Evolutionary conservation across 2,113 vertebrate species (phyloP), one percentile per base, ranked within the genome.

Genomic region (Eulemur rufifrons): DNA sequence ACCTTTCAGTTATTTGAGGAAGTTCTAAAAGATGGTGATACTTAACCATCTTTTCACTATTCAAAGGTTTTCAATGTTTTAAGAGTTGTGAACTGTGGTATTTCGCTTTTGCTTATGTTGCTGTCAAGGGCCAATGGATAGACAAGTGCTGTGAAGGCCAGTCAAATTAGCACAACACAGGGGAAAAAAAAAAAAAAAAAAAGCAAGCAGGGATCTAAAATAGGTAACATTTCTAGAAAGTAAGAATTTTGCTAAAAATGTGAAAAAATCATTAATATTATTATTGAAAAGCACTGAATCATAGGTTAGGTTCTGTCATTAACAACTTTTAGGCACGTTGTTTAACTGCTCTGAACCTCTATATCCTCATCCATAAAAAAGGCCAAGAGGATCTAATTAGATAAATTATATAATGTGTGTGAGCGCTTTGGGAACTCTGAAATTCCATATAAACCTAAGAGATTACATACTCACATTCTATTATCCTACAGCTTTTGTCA

Each of bases 1-100:
- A 54, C 42, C 84, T 95, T 93, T 92, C 84, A 86, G 78, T 95
- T 86, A 89, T 74, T 27, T 64, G 68, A 93, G 45, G 39, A 78
- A 64, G 32, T 74, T 83, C 42, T 76, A 89, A 59, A 87, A 25
- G 39, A 47, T 21, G 50, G 87, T 77, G 52, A 95, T 52, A 76
- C 47, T 88, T 91, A 64, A 89, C 52, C 54, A 59, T 81, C 71
- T 91, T 91, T 89, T 76, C 66, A 59, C 86, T 89, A 32, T 73
- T 96, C 39, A 66, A 23, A 71, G 11, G 47, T 85, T 82, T 93
- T 92, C 84, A 82, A 10, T n/a, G 47, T 83, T 74, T 94, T 47
- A 59, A 82, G 66, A 86, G 71, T 23, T 76, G 81, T 77, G 61
- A 81, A 80, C 42, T n/a, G 25, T 42, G 73, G 45, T 59, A 80